Percentiles rank a stretch among this genome's conserved stretches.
These are phyloP conservation scores for Erinaceus europaeus DNA, from an alignment of 2,113 vertebrate species.

Conservation along the genomic window DNA sequence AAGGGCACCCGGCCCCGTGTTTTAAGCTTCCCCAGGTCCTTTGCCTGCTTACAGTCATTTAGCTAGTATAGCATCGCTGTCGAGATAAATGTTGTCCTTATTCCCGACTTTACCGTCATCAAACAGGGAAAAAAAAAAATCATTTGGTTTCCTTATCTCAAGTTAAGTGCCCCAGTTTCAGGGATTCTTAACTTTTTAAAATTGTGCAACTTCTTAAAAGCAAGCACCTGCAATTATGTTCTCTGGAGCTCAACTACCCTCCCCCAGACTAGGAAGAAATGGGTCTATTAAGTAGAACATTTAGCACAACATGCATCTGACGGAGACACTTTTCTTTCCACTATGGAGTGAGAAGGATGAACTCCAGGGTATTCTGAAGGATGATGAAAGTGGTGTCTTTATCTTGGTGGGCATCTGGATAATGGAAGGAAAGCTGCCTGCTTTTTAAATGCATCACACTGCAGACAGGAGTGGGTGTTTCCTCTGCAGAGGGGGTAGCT, in stretches of 20 bases:
- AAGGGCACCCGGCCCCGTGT: neutral
- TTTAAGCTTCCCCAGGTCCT: neutral
- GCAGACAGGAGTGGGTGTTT: fast-evolving
- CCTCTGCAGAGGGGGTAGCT: fast-evolving
- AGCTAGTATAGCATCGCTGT: neutral
- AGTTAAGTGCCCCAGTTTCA: neutral
- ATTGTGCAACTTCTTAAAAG: conserved; percentile 43
- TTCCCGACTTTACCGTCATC: neutral
- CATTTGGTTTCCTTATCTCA: neutral
- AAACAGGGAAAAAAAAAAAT: neutral
- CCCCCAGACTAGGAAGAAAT: conserved; percentile 10
- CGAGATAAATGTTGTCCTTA: neutral
- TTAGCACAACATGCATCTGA: fast-evolving
- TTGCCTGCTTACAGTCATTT: neutral
- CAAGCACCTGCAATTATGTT: conserved; percentile 42
- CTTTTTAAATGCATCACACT: neutral
- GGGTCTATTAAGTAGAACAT: neutral
- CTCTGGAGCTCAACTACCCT: conserved; percentile 14
- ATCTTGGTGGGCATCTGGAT: neutral
- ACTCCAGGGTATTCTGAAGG: neutral
- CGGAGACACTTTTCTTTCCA: neutral
- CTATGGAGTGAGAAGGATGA: neutral
- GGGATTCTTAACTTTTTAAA: conserved; percentile 1
- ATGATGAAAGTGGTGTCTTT: neutral
- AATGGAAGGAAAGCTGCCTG: neutral